Conservation (phyloP, 2,888 invertebrate species). For the Aricia artaxerxes region DNA sequence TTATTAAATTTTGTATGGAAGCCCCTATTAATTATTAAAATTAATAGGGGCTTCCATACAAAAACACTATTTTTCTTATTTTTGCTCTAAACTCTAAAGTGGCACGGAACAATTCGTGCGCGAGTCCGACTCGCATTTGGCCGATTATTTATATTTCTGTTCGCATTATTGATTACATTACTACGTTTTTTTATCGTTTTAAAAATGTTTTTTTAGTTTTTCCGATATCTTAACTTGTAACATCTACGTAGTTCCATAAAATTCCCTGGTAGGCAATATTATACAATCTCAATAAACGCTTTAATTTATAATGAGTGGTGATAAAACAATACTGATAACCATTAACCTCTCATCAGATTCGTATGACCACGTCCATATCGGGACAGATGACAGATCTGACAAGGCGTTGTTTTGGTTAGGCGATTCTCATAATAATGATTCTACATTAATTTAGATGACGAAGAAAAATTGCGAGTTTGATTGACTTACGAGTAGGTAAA, state of each 20-base stretch:
- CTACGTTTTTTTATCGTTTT: too few relatives aligned
- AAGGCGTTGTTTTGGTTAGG: not conserved
- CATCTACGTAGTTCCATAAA: not conserved
- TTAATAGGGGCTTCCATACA: too few relatives aligned
- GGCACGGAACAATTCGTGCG: too few relatives aligned
- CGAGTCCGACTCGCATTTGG: too few relatives aligned
- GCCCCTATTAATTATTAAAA: too few relatives aligned
- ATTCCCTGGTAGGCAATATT: not conserved
- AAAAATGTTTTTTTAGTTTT: not conserved
- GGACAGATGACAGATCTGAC: not conserved
- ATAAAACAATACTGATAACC: conserved; percentile 3
- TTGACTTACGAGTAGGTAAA: too few relatives aligned
- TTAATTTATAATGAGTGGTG: not conserved
- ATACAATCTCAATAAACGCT: conserved; percentile 3
- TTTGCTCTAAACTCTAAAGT: too few relatives aligned
- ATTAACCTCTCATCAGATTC: not conserved
- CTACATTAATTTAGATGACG: not conserved
- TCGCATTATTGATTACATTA: too few relatives aligned
- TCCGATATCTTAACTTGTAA: not conserved
- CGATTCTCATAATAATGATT: not conserved
- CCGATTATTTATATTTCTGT: too few relatives aligned
- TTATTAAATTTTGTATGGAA: too few relatives aligned
- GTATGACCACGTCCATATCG: conserved; percentile 3
- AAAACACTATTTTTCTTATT: too few relatives aligned
- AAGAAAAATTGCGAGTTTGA: too few relatives aligned